Evolutionary conservation across 1,140 invertebrate genomes (phyloP).

Genomic region (Heliconius himera): DNA sequence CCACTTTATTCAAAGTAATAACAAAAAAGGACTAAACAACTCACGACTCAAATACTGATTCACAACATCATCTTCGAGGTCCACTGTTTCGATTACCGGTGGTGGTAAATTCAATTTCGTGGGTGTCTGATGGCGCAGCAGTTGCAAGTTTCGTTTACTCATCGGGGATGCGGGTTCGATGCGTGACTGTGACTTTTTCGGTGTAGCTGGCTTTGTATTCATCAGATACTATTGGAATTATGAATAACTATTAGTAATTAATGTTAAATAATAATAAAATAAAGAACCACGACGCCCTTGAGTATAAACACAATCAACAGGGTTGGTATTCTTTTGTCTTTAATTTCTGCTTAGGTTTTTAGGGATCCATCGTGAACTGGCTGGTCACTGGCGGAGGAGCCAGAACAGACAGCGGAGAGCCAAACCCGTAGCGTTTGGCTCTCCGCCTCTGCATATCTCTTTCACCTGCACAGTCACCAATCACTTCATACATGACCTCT

Average conservation of each 20-base stretch:
- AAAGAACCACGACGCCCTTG: too few species aligned
- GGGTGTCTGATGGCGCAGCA: conserved; percentile 54
- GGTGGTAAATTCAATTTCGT: conserved; percentile 55
- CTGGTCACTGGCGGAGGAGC: too few species aligned
- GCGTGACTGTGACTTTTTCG: conserved; percentile 48
- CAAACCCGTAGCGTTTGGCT: too few species aligned
- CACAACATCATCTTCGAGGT: conserved; percentile 62
- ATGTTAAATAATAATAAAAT: not conserved
- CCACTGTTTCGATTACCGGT: conserved; percentile 44
- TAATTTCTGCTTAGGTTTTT: too few species aligned
- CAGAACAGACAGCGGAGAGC: too few species aligned
- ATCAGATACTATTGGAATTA: conserved; percentile 49
- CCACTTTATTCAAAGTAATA: not conserved
- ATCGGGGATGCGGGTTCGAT: conserved; percentile 67
- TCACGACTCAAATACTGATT: conserved; percentile 72
- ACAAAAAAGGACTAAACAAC: conserved; percentile 17
- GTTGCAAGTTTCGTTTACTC: conserved; percentile 72
- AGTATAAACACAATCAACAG: too few species aligned
- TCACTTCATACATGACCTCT: too few species aligned
- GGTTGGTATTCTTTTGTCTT: too few species aligned
- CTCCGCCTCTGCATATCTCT: too few species aligned
- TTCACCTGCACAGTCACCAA: too few species aligned
- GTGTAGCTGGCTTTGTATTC: conserved; percentile 50
- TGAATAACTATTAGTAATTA: not conserved
- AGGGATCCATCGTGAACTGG: too few species aligned